Percentiles rank a stretch among this genome's conserved stretches.
Evolutionary conservation across 2,797 vertebrate species (phyloP).

Genomic region (Sebastes oblongus): DNA sequence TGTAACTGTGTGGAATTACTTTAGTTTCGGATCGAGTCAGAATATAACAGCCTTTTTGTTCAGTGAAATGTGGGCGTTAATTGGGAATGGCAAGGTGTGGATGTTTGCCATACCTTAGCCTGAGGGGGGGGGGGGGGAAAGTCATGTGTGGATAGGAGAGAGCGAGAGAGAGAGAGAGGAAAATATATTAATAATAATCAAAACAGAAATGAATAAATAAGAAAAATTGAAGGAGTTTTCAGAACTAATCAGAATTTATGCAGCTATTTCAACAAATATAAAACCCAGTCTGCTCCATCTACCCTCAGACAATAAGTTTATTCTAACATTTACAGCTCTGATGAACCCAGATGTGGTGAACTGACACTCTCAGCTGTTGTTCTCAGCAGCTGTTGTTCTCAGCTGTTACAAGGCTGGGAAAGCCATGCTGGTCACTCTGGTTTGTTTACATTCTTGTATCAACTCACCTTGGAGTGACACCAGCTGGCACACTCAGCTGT

Average conservation of each 20-base stretch:
- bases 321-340: neutral
- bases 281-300: neutral
- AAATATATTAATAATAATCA: neutral
- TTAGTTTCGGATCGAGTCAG: conserved; percentile 25
- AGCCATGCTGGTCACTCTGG: conserved; percentile 20
- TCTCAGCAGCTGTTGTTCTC: neutral
- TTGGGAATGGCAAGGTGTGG: conserved; percentile 59
- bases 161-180: neutral
- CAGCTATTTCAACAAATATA: neutral
- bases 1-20: conserved; percentile 16
- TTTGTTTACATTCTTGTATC: conserved; percentile 58
- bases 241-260: neutral
- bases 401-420: neutral
- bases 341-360: neutral
- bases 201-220: neutral
- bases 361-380: neutral
- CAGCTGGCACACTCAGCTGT: conserved; percentile 18
- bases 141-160: neutral
- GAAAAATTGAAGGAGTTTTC: neutral
- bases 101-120: conserved; percentile 13
- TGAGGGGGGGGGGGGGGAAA: neutral
- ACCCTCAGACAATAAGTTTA: neutral
- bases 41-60: conserved; percentile 48
- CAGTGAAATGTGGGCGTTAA: conserved; percentile 58
- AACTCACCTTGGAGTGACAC: conserved; percentile 28